These are phyloP conservation scores for Irena cyanogastra DNA, from an alignment of 2,113 vertebrate genomes.

Conservation along the genomic window DNA sequence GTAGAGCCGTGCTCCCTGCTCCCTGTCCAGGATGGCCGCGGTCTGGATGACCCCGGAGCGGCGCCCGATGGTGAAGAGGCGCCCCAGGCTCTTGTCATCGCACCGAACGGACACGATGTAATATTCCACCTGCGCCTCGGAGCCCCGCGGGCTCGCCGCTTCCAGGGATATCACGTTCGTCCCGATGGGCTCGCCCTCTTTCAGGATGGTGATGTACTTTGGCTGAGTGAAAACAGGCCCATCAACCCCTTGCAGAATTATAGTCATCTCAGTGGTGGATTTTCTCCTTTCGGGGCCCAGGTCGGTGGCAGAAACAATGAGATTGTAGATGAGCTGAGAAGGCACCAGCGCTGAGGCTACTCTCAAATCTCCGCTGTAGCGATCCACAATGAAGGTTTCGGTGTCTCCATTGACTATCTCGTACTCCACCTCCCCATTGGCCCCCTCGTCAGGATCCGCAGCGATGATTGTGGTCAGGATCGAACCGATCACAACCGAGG, in stretches of 20 bases:
- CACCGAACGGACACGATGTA: slow-evolving; percentile 91
- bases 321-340: slow-evolving; percentile 86
- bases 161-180: slow-evolving; percentile 92
- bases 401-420: slow-evolving; percentile 90
- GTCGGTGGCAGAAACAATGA: slow-evolving; percentile 89
- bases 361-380: slow-evolving; percentile 90
- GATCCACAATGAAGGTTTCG: slow-evolving; percentile 91
- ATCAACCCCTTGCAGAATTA: slow-evolving; percentile 87
- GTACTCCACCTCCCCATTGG: slow-evolving; percentile 94
- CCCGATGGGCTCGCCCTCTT: slow-evolving; percentile 92
- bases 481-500: slow-evolving; percentile 87
- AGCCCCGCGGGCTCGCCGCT: slow-evolving; percentile 83
- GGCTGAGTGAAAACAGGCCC: slow-evolving; percentile 95
- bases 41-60: slow-evolving; percentile 89
- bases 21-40: slow-evolving; percentile 90
- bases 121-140: slow-evolving; percentile 86
- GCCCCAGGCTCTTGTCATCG: slow-evolving; percentile 82
- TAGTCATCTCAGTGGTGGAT: slow-evolving; percentile 86
- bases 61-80: slow-evolving; percentile 93
- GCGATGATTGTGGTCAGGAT: slow-evolving; percentile 89
- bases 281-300: slow-evolving; percentile 86
- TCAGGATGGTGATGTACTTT: slow-evolving; percentile 92
- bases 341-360: slow-evolving; percentile 86
- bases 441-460: slow-evolving; percentile 91
- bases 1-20: slow-evolving; percentile 89